A percentile compares a stretch with the other conserved stretches of the same genome.
Evolutionary conservation across 2,888 invertebrate species (phyloP).

Genomic region (Anthophora plumipes): DNA sequence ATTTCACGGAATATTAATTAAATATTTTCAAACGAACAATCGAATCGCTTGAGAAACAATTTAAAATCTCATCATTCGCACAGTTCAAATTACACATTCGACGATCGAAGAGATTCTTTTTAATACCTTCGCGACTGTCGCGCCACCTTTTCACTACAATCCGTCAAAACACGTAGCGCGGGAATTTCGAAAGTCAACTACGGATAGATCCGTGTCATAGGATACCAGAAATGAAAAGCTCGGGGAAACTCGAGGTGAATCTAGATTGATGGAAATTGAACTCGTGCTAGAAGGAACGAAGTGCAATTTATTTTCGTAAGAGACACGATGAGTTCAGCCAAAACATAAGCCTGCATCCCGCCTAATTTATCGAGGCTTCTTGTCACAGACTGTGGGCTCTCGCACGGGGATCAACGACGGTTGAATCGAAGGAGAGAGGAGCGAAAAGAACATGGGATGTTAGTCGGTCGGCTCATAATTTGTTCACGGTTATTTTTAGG

Average conservation of each 20-base stretch:
- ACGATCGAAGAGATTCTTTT: no score
- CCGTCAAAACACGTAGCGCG: no score
- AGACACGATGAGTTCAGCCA: background rate
- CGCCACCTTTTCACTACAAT: no score
- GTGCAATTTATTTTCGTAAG: conserved; percentile 20
- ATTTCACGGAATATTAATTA: background rate
- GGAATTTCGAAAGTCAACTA: no score
- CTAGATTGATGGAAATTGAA: background rate
- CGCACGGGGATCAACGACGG: conserved; percentile 53
- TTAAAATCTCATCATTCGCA: no score
- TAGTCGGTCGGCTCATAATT: conserved; percentile 78
- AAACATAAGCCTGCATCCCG: conserved; percentile 19
- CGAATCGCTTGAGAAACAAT: background rate
- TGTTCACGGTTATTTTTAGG: conserved; percentile 78
- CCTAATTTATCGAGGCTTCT: conserved; percentile 72
- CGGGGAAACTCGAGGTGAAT: background rate
- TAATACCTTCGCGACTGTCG: no score
- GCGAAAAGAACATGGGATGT: conserved; percentile 54
- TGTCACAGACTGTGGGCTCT: conserved; percentile 54
- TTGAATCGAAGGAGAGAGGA: conserved; percentile 39
- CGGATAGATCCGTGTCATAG: background rate
- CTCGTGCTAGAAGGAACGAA: conserved; percentile 2
- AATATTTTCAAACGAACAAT: background rate
- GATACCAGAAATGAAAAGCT: background rate
- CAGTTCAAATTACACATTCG: no score